Conservation (phyloP, 2,113 vertebrate genomes). For the Grallaria varia region DNA sequence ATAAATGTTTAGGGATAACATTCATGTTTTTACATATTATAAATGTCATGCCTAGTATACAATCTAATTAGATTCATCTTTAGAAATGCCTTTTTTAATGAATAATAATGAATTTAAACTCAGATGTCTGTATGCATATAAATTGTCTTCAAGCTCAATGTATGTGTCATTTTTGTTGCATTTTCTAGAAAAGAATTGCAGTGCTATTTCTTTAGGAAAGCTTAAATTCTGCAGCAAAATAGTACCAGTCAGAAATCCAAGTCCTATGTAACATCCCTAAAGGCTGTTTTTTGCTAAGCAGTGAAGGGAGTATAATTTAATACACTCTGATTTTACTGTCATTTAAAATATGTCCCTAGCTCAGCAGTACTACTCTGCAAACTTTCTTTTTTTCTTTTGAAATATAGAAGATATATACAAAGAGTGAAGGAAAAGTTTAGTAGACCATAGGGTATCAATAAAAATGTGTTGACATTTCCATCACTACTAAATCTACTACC, state of each 20-base stretch:
- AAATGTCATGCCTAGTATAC: neutral
- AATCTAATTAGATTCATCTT: neutral
- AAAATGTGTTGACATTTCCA: neutral
- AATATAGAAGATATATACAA: neutral
- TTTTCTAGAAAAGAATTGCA: neutral
- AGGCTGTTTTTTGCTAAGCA: conserved; percentile 14
- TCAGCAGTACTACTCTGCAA: neutral
- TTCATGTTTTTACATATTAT: neutral
- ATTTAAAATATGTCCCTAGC: conserved; percentile 41
- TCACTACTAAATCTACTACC: neutral
- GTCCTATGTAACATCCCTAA: neutral
- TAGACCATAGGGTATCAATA: neutral
- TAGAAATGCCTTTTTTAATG: neutral
- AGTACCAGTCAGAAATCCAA: neutral
- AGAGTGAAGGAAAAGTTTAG: neutral
- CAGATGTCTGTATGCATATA: neutral
- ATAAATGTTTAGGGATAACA: neutral
- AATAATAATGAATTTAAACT: neutral
- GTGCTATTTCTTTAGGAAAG: neutral
- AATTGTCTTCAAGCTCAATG: neutral
- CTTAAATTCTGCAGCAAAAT: neutral
- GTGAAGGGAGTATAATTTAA: conserved; percentile 15
- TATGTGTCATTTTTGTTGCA: neutral
- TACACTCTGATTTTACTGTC: conserved; percentile 14
- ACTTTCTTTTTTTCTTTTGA: neutral